Conservation (phyloP, 2,797 vertebrate species). For the Sebastiscus albofasciatus region DNA sequence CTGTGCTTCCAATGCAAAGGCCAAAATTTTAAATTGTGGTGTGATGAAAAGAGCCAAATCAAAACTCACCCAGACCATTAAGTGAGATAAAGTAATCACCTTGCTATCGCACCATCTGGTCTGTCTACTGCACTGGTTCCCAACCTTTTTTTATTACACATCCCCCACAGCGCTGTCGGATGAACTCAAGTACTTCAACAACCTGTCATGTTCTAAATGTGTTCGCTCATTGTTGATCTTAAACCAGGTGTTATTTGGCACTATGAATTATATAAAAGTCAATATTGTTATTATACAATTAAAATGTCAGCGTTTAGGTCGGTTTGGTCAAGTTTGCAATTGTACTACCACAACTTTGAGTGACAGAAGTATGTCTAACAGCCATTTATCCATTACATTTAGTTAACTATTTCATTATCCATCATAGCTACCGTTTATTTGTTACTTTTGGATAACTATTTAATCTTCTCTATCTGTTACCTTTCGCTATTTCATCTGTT, state of each 20-base stretch:
- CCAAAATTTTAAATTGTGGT: constrained; percentile 9
- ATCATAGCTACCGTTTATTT: no score
- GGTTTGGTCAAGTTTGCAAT: not conserved
- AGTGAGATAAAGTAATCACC: not conserved
- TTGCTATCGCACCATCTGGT: not conserved
- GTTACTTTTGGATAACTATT: no score
- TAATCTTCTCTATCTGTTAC: no score
- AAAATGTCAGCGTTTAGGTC: not conserved
- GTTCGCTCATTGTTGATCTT: not conserved
- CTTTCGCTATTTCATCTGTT: no score
- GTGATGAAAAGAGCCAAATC: constrained; percentile 3
- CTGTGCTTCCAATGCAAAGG: not conserved
- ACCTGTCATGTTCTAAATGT: not conserved
- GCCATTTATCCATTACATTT: not conserved
- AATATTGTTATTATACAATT: not conserved
- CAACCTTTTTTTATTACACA: not conserved
- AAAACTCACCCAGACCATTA: not conserved
- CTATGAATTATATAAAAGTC: not conserved
- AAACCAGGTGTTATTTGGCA: not conserved
- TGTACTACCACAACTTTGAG: not conserved
- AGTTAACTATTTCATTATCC: no score
- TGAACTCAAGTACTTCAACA: not conserved
- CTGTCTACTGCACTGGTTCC: not conserved
- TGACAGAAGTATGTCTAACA: not conserved
- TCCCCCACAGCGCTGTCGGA: not conserved